Evolutionary conservation across 2,888 invertebrate genomes (phyloP).

Genomic region (Mesoligia furuncula): DNA sequence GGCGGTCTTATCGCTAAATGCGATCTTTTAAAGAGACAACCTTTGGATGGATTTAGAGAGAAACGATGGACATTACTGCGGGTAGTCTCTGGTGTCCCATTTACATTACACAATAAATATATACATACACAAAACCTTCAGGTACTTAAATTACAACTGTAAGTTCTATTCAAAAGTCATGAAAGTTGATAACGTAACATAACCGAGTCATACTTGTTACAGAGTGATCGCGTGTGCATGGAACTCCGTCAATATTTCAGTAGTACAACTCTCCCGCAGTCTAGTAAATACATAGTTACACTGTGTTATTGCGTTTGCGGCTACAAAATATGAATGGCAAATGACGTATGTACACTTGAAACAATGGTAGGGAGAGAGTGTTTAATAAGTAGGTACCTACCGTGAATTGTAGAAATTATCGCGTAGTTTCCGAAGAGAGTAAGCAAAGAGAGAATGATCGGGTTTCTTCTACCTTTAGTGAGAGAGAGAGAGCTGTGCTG

Average conservation of each 20-base stretch:
- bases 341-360: not conserved
- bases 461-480: not conserved
- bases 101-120: too few species aligned
- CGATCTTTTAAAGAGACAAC: too few species aligned
- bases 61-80: too few species aligned
- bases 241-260: slow-evolving; percentile 19
- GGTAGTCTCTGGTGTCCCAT: too few species aligned
- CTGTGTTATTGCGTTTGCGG: not conserved
- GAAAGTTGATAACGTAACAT: not conserved
- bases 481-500: too few species aligned
- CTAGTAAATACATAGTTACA: not conserved
- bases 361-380: not conserved
- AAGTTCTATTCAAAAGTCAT: not conserved
- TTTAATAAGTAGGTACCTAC: too few species aligned
- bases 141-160: not conserved
- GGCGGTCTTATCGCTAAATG: too few species aligned
- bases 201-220: slow-evolving; percentile 1
- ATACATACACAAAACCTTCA: too few species aligned
- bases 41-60: too few species aligned
- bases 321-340: not conserved
- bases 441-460: too few species aligned
- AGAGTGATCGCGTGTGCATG: slow-evolving; percentile 1
- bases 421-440: not conserved
- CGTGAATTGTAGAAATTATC: not conserved
- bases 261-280: not conserved